These are phyloP conservation scores for Poeciliopsis gracilis DNA, from an alignment of 2,797 vertebrate genomes.

Conservation along the genomic window DNA sequence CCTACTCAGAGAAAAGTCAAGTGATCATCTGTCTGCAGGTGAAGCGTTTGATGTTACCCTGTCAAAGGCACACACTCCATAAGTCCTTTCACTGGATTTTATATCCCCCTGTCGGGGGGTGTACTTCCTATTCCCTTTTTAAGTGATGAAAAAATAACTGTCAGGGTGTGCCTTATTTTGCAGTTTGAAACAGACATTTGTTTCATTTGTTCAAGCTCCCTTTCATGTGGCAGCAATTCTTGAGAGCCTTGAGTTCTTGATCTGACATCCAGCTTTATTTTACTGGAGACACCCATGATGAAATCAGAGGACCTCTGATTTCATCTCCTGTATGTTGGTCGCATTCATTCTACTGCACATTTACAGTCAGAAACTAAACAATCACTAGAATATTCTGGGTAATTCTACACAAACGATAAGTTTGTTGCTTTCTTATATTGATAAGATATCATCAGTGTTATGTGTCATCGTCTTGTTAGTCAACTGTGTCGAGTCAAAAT, in stretches of 20 bases:
- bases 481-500: background rate
- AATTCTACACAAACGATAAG: background rate
- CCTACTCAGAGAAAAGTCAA: constrained; percentile 70
- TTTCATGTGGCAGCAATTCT: constrained; percentile 60
- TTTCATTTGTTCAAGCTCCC: constrained; percentile 64
- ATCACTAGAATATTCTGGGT: too few species aligned
- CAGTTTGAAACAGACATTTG: constrained; percentile 61
- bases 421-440: background rate
- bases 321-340: constrained; percentile 4
- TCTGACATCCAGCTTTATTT: constrained; percentile 42
- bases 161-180: constrained; percentile 67
- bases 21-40: constrained; percentile 69
- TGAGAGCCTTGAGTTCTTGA: constrained; percentile 47
- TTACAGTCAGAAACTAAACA: background rate
- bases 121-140: constrained; percentile 50
- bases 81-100: constrained; percentile 69
- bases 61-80: constrained; percentile 75
- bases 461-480: background rate
- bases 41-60: constrained; percentile 73
- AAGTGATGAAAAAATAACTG: constrained; percentile 76
- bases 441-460: background rate
- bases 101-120: constrained; percentile 15
- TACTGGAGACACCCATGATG: constrained; percentile 12
- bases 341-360: background rate
- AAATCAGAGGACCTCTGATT: constrained; percentile 12